Evolutionary conservation across 2,113 vertebrate genomes (phyloP).

Genomic region (Gallinago paraguaiae): DNA sequence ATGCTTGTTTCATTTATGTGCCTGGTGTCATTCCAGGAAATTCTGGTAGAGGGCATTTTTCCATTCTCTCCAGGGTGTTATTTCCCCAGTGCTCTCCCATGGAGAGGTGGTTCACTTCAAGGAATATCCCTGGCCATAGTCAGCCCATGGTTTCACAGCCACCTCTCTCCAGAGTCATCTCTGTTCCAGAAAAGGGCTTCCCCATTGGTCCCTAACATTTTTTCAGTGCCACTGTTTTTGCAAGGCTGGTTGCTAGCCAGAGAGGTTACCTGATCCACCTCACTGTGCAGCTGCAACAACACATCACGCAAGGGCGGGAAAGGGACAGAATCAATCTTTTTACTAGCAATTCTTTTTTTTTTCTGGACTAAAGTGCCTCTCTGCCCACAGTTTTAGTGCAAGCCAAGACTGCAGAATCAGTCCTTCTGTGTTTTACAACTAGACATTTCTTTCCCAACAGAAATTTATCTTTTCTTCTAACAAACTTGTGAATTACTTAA

Average conservation of each 20-base stretch:
- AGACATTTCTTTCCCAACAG: neutral
- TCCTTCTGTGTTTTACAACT: neutral
- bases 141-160: neutral
- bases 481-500: neutral
- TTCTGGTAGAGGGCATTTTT: neutral
- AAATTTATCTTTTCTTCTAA: neutral
- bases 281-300: neutral
- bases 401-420: neutral
- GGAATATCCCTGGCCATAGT: accelerated
- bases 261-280: neutral
- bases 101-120: neutral
- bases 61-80: neutral
- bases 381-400: neutral
- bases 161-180: neutral
- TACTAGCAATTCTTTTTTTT: neutral
- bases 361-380: neutral
- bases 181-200: accelerated
- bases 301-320: neutral
- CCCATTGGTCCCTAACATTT: neutral
- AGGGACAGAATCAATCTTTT: neutral
- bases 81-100: neutral
- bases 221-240: neutral
- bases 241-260: neutral
- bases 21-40: neutral
- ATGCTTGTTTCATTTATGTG: neutral